Evolutionary conservation across 2,113 vertebrate genomes (phyloP).

Genomic region (Malurus alboscapulatus): DNA sequence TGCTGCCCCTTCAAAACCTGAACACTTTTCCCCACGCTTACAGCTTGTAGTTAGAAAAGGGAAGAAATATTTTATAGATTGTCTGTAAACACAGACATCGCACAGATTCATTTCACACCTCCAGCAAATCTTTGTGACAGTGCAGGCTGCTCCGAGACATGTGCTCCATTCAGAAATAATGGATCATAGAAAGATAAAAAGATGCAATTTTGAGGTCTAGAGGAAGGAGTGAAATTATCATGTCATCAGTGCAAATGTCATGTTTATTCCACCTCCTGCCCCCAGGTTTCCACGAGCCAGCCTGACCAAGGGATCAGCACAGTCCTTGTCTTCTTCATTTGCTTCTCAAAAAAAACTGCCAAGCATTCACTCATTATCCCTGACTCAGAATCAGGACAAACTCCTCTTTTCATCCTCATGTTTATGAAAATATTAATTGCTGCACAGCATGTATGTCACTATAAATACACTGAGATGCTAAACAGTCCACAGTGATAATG

Average conservation of each 20-base stretch:
- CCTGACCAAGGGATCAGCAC: background rate
- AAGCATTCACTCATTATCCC: background rate
- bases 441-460: background rate
- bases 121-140: background rate
- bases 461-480: background rate
- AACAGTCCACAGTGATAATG: background rate
- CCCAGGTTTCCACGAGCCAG: background rate
- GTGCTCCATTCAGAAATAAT: conserved; percentile 7
- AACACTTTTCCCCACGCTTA: background rate
- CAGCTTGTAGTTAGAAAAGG: background rate
- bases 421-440: background rate
- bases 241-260: background rate
- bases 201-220: background rate
- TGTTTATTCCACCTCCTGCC: background rate
- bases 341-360: background rate
- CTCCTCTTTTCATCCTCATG: background rate
- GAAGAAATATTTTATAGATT: background rate
- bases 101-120: conserved; percentile 3
- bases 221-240: conserved; percentile 17
- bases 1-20: background rate
- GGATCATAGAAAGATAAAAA: background rate
- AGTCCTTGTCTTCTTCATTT: background rate
- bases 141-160: background rate
- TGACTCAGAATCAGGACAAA: background rate
- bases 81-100: background rate